These are phyloP conservation scores for Eufriesea mexicana DNA, from an alignment of 1,140 invertebrate genomes.

Conservation along the genomic window DNA sequence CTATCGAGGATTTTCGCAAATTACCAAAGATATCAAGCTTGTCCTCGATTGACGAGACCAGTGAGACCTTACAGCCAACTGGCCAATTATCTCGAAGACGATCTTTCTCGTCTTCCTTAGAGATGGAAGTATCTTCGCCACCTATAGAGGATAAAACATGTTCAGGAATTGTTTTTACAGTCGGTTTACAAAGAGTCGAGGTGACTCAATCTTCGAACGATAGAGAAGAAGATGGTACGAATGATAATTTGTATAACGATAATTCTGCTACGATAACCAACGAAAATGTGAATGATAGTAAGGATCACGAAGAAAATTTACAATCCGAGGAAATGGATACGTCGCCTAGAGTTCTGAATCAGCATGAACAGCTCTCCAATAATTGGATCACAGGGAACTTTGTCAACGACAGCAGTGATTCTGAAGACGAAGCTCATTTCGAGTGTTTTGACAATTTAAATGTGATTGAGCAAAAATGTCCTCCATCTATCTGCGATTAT, in stretches of 20 bases:
- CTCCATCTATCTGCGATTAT: background rate
- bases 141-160: conserved; percentile 30
- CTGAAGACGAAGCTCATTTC: conserved; percentile 43
- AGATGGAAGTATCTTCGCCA: background rate
- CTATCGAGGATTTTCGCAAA: conserved; percentile 72
- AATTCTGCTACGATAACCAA: conserved; percentile 50
- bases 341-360: conserved; percentile 65
- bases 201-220: background rate
- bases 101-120: conserved; percentile 48
- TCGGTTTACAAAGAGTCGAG: conserved; percentile 69
- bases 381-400: conserved; percentile 25
- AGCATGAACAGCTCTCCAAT: background rate
- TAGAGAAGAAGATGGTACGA: conserved; percentile 39
- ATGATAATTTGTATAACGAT: conserved; percentile 42
- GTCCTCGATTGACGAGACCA: conserved; percentile 80
- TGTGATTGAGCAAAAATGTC: conserved; percentile 9
- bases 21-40: conserved; percentile 79
- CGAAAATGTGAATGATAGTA: conserved; percentile 52
- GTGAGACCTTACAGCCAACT: conserved; percentile 75
- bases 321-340: conserved; percentile 52
- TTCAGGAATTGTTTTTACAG: conserved; percentile 74
- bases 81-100: conserved; percentile 62
- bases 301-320: conserved; percentile 36
- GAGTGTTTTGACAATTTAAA: conserved; percentile 48
- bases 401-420: conserved; percentile 5